phyloP scores from a whole-genome alignment of 2,113 vertebrate species.

The Anoura caudifer region DNA sequence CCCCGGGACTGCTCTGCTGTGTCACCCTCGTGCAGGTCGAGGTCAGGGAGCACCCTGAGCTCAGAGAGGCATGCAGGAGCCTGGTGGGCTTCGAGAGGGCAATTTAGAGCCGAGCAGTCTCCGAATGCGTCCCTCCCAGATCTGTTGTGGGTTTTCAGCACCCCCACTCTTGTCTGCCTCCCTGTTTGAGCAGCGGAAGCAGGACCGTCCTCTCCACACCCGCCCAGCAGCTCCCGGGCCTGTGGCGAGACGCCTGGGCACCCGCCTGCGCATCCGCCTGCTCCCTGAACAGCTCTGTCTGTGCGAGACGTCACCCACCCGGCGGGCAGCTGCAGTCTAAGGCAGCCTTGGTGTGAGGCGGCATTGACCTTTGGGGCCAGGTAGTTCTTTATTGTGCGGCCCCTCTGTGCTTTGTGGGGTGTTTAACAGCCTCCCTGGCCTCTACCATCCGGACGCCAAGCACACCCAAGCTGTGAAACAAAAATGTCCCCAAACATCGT shows the following conservation, averaged over 20 bases:
- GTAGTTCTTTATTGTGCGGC: fast-evolving
- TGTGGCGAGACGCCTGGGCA: neutral
- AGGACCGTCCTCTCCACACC: neutral
- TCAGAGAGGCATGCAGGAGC: neutral
- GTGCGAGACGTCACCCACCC: fast-evolving
- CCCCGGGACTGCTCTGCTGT: neutral
- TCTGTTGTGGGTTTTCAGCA: fast-evolving
- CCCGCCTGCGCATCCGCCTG: neutral
- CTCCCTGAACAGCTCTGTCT: fast-evolving
- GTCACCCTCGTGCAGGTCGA: neutral
- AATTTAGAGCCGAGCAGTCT: neutral
- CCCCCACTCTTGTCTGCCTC: neutral
- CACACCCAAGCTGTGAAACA: neutral
- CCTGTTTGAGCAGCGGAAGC: neutral
- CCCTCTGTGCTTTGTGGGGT: fast-evolving
- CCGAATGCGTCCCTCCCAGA: neutral
- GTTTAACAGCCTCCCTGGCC: too few species aligned
- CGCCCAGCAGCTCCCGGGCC: neutral
- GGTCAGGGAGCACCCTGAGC: constrained; percentile 41
- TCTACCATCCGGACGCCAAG: neutral
- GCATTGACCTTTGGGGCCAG: fast-evolving
- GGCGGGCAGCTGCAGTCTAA: fast-evolving
- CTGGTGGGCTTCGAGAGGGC: constrained; percentile 8
- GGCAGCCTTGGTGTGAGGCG: neutral
- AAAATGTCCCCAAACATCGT: neutral